phyloP scores from a whole-genome alignment of 2,888 invertebrate species.

The Onchidella celtica region DNA sequence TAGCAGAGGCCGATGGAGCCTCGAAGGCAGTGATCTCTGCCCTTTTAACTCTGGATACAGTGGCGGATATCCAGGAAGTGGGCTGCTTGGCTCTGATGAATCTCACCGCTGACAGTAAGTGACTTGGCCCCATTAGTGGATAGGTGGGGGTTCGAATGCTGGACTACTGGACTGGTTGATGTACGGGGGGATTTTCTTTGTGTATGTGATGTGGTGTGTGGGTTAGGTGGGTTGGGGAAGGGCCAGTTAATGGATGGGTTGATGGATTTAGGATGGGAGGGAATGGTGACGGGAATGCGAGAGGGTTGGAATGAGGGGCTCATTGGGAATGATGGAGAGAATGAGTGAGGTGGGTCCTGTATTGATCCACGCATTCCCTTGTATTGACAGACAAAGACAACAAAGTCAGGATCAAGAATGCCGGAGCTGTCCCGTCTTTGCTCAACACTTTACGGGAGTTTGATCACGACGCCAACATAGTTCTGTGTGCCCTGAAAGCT shows the following conservation, averaged over 20 bases:
- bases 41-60: conserved; percentile 63
- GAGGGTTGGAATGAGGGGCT: no score
- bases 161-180: no score
- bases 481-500: conserved; percentile 63
- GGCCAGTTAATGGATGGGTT: no score
- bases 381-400: conserved; percentile 65
- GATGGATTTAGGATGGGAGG: no score
- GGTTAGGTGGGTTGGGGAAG: no score
- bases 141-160: no score
- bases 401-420: conserved; percentile 65
- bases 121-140: no score
- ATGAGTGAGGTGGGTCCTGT: no score
- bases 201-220: background rate
- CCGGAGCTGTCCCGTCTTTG: conserved; percentile 65
- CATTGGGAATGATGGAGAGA: no score
- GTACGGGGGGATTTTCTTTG: no score
- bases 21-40: conserved; percentile 64
- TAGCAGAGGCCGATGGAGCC: conserved; percentile 61
- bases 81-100: conserved; percentile 70
- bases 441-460: conserved; percentile 59
- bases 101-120: conserved; percentile 68
- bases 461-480: conserved; percentile 54
- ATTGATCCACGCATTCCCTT: no score
- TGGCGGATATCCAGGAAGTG: conserved; percentile 59
- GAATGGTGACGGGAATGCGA: no score